Evolutionary conservation across 2,113 vertebrate genomes (phyloP).

Genomic region (Burhinus bistriatus): DNA sequence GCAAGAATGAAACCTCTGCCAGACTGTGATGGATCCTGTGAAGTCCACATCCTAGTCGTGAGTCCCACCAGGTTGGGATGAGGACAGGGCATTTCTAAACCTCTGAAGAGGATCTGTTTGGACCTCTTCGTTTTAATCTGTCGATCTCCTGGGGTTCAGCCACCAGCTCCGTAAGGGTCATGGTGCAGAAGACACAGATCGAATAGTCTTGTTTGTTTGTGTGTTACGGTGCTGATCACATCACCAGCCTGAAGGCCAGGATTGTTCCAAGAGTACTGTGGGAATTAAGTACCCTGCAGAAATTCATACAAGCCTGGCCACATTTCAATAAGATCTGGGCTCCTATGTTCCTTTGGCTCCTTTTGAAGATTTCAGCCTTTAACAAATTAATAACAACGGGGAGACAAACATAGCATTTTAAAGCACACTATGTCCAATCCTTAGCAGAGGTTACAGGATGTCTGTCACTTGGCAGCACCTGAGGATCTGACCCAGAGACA

Average conservation of each 20-base stretch:
- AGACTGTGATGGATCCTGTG: rapidly evolving
- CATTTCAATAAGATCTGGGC: background rate
- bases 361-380: background rate
- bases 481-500: background rate
- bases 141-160: background rate
- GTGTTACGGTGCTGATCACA: background rate
- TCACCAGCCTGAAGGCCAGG: background rate
- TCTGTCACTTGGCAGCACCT: background rate
- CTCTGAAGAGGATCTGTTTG: background rate
- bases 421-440: background rate
- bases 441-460: background rate
- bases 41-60: rapidly evolving
- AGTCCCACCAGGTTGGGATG: background rate
- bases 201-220: background rate
- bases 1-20: background rate
- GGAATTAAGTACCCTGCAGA: background rate
- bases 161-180: background rate
- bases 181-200: background rate
- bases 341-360: background rate
- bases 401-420: background rate
- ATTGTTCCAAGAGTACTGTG: background rate
- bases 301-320: background rate
- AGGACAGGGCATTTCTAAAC: background rate
- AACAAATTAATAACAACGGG: background rate
- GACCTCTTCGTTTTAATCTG: background rate